Conservation (phyloP, 2,797 vertebrate genomes). For the Ptychadena robeensis region DNA sequence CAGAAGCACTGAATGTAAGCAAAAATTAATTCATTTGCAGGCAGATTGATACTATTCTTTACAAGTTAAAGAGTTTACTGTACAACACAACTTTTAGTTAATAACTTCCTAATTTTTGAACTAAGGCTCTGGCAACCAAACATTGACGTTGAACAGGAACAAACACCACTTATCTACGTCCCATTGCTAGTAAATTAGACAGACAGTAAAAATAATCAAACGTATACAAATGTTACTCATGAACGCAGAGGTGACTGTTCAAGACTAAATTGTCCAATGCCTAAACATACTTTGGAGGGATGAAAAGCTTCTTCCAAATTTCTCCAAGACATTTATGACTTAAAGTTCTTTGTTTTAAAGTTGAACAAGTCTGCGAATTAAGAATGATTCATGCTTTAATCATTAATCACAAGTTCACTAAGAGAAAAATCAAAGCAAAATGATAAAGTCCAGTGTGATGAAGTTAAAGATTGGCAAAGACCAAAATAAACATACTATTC, state of each 20-base stretch:
- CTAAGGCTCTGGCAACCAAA: constrained; percentile 2
- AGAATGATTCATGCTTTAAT: constrained; percentile 75
- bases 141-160: constrained; percentile 16
- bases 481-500: background rate
- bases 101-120: constrained; percentile 22
- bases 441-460: background rate
- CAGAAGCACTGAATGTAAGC: background rate
- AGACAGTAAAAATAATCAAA: constrained; percentile 67
- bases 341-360: constrained; percentile 70
- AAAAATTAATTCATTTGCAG: background rate
- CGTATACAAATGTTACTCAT: constrained; percentile 60
- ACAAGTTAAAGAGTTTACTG: background rate
- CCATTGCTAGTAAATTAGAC: constrained; percentile 46
- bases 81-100: background rate
- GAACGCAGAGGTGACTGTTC: constrained; percentile 53
- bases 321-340: constrained; percentile 73
- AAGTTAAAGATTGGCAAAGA: background rate
- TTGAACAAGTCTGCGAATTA: constrained; percentile 75
- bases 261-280: constrained; percentile 70
- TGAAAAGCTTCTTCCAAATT: constrained; percentile 72
- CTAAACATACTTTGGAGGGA: constrained; percentile 68
- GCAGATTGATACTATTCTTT: background rate
- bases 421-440: background rate
- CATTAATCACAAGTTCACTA: constrained; percentile 27
- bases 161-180: constrained; percentile 58